phyloP scores from a whole-genome alignment of 2,113 vertebrate species.

The Saguinus midas region DNA sequence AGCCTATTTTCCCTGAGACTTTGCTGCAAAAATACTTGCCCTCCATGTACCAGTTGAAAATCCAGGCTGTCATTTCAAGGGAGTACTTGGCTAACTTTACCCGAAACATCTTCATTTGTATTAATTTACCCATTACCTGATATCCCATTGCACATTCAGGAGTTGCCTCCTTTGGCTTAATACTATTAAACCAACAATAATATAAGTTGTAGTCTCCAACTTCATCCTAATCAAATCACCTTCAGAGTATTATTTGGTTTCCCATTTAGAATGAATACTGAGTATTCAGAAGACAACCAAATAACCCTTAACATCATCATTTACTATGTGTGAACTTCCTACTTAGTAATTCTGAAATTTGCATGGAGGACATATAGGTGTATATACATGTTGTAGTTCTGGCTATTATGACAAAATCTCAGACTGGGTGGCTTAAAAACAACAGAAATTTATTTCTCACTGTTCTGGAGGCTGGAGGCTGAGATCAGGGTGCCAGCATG shows the following conservation, averaged over 20 bases:
- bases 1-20: background rate
- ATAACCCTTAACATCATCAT: background rate
- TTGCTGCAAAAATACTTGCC: background rate
- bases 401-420: background rate
- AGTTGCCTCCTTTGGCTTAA: background rate
- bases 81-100: background rate
- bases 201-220: background rate
- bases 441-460: background rate
- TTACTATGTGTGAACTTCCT: background rate
- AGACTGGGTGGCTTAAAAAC: background rate
- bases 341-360: background rate
- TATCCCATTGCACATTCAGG: background rate
- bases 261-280: background rate
- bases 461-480: background rate
- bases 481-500: background rate
- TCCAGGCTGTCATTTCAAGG: background rate
- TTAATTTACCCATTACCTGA: background rate
- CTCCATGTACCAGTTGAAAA: background rate
- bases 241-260: background rate
- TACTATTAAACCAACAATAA: background rate
- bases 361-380: background rate
- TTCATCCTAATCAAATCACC: background rate
- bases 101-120: background rate
- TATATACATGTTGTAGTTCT: background rate
- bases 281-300: background rate